phyloP scores from a whole-genome alignment of 1,140 invertebrate species.

The Propsilocerus akamusi region DNA sequence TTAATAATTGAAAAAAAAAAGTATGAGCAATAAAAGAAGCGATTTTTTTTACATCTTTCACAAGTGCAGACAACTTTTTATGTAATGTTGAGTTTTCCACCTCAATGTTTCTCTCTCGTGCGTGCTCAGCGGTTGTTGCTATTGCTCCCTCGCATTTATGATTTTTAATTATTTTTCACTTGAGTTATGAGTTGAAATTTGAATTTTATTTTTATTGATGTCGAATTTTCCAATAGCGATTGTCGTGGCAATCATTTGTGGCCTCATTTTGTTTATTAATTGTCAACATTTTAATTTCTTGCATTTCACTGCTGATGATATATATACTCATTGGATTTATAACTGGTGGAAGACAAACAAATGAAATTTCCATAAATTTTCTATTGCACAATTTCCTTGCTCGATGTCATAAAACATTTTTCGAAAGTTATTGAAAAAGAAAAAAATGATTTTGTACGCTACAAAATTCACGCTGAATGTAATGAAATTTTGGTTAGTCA shows the following conservation, averaged over 20 bases:
- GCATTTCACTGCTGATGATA: no score
- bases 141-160: not conserved
- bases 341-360: no score
- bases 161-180: not conserved
- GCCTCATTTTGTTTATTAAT: conserved; percentile 3
- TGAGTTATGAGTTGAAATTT: no score
- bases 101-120: not conserved
- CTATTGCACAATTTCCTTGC: not conserved
- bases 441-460: conserved; percentile 5
- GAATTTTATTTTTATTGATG: no score
- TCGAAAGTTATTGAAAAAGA: not conserved
- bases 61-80: not conserved
- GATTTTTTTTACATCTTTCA: no score
- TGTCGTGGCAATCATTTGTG: not conserved
- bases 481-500: no score
- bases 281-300: conserved; percentile 1
- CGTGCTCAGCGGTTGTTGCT: not conserved
- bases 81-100: not conserved
- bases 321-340: no score
- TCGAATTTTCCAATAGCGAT: no score
- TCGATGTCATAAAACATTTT: not conserved
- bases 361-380: not conserved
- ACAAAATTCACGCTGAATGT: no score
- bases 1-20: conserved; percentile 2
- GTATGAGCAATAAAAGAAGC: not conserved